Evolutionary conservation across 2,888 invertebrate genomes (phyloP).

Genomic region (Byasa hedistus): DNA sequence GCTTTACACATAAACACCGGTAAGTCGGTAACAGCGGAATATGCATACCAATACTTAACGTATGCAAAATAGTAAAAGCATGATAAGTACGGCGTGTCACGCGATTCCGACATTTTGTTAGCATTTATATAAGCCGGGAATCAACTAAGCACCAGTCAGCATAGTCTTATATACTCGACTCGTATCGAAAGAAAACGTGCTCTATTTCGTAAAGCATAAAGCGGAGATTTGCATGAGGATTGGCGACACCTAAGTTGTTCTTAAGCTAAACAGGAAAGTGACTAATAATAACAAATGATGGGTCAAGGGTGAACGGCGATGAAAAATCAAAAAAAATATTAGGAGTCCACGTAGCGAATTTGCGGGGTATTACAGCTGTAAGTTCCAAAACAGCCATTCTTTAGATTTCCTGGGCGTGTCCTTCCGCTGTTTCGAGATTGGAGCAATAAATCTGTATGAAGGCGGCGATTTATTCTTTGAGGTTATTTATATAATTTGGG

Average conservation of each 20-base stretch:
- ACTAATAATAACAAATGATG: conserved; percentile 68
- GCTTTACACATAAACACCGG: conserved; percentile 24
- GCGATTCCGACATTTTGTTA: conserved; percentile 76
- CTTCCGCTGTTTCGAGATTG: conserved; percentile 28
- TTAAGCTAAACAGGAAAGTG: conserved; percentile 35
- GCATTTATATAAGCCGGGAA: conserved; percentile 49
- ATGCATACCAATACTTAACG: conserved; percentile 49
- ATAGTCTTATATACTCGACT: conserved; percentile 40
- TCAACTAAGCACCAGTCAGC: conserved; percentile 36
- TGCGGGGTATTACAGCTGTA: conserved; percentile 33
- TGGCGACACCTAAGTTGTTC: background rate
- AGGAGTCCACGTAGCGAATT: conserved; percentile 34
- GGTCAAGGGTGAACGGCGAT: conserved; percentile 68
- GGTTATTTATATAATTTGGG: conserved; percentile 28
- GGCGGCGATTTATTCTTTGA: conserved; percentile 26
- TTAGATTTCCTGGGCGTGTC: conserved; percentile 30
- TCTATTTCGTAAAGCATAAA: background rate
- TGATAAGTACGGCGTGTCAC: conserved; percentile 70
- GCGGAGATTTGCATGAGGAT: conserved; percentile 12
- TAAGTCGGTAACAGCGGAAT: conserved; percentile 28
- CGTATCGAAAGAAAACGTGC: conserved; percentile 16
- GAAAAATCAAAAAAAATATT: conserved; percentile 56
- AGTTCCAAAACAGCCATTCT: conserved; percentile 29
- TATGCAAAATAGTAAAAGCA: conserved; percentile 74
- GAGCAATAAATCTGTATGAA: conserved; percentile 27